phyloP scores from a whole-genome alignment of 2,888 invertebrate species.

The Julus scanicus region DNA sequence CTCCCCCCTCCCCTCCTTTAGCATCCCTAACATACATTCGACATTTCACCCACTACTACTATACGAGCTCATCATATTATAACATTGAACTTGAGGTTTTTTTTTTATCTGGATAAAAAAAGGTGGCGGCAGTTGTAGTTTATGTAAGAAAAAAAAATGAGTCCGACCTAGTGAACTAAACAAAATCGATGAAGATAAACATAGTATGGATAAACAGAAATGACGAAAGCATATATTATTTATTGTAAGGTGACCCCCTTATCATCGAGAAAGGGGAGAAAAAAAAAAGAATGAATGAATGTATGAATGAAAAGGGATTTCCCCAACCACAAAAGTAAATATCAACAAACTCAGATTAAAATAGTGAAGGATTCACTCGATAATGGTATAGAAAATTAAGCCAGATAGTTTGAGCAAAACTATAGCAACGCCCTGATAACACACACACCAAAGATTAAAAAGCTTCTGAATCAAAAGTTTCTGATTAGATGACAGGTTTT shows the following conservation, averaged over 20 bases:
- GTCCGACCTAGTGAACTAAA: conserved; percentile 18
- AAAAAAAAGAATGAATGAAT: background rate
- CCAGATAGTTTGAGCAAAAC: too few relatives aligned
- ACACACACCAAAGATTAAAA: too few relatives aligned
- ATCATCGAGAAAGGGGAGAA: background rate
- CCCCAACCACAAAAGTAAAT: background rate
- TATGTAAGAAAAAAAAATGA: conserved; percentile 9
- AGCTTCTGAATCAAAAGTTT: too few relatives aligned
- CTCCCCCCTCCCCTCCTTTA: background rate
- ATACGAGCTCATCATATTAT: conserved; percentile 29
- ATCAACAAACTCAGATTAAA: background rate
- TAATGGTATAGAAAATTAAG: background rate
- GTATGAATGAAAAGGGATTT: background rate
- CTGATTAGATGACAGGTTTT: too few relatives aligned
- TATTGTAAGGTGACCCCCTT: conserved; percentile 28
- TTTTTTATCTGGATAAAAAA: conserved; percentile 16
- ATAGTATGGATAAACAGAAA: conserved; percentile 33
- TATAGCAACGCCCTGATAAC: too few relatives aligned
- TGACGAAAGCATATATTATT: conserved; percentile 28
- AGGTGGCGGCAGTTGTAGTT: conserved; percentile 33
- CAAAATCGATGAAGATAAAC: conserved; percentile 27
- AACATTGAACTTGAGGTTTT: conserved; percentile 19
- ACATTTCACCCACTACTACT: conserved; percentile 26
- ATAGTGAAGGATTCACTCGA: background rate
- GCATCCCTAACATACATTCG: conserved; percentile 22